Percentiles rank a stretch among this genome's conserved stretches.
Evolutionary conservation across 2,797 vertebrate species (phyloP).

Genomic region (Gila robusta): DNA sequence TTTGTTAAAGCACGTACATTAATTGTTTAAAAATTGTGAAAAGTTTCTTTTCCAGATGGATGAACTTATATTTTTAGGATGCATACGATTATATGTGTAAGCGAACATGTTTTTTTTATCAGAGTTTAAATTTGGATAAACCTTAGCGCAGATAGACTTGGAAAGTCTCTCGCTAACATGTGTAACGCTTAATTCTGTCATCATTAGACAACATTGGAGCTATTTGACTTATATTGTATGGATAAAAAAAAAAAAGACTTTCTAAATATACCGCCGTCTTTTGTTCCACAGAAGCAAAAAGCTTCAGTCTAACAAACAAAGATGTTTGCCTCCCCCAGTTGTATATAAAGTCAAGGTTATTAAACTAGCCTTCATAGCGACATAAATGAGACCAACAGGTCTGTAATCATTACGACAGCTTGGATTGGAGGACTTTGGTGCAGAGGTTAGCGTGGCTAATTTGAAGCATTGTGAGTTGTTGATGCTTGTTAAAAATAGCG

Average conservation of each 20-base stretch:
- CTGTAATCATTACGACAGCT: conserved; percentile 23
- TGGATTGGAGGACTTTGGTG: conserved; percentile 16
- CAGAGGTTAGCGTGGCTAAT: conserved; percentile 27
- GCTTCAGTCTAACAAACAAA: neutral
- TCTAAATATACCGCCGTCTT: neutral
- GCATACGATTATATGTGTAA: neutral
- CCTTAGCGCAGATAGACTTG: neutral
- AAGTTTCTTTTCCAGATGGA: neutral
- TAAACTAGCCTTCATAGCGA: conserved; percentile 22
- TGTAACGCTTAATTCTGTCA: neutral
- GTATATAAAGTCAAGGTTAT: neutral
- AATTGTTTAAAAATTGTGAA: neutral
- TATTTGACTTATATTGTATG: neutral
- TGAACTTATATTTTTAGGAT: neutral
- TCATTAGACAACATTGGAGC: neutral
- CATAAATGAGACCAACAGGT: conserved; percentile 16
- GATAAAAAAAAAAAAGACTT: no score
- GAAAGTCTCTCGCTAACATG: neutral
- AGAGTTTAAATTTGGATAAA: neutral
- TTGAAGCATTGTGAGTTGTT: conserved; percentile 34
- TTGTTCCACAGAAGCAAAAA: neutral
- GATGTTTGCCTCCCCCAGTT: neutral
- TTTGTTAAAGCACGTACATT: neutral
- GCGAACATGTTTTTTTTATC: neutral
- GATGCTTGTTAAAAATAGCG: conserved; percentile 25